These are phyloP conservation scores for Antitype chi DNA, from an alignment of 2,888 invertebrate species.

Conservation along the genomic window DNA sequence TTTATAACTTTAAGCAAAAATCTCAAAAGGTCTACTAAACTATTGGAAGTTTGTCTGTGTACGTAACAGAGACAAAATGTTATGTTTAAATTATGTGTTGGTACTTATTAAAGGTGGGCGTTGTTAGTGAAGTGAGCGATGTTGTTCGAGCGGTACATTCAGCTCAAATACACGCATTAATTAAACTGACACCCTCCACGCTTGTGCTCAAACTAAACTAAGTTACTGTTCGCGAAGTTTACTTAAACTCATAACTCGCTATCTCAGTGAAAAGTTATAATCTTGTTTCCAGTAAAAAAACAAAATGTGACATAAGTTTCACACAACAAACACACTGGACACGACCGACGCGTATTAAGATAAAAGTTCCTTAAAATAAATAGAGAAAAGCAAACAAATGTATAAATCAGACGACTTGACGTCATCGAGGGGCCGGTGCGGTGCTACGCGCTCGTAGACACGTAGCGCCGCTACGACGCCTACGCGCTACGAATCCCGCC, in stretches of 20 bases:
- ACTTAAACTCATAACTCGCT: not conserved
- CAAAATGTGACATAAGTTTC: not conserved
- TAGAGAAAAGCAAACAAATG: slow-evolving; percentile 21
- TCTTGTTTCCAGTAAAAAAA: slow-evolving; percentile 2
- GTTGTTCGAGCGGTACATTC: not conserved
- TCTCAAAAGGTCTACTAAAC: not conserved
- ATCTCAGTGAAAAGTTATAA: not conserved
- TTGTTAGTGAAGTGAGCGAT: slow-evolving; percentile 5
- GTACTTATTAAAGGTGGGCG: not conserved
- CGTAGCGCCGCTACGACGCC: slow-evolving; percentile 58
- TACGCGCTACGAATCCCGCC: slow-evolving; percentile 40
- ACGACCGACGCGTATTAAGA: not conserved
- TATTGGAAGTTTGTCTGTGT: not conserved
- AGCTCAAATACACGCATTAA: not conserved
- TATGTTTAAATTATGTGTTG: not conserved
- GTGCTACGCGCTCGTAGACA: slow-evolving; percentile 46
- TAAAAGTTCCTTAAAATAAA: slow-evolving; percentile 16
- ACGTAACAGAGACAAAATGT: not conserved
- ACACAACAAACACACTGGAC: not conserved
- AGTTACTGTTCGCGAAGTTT: not conserved
- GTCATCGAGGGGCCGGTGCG: slow-evolving; percentile 21
- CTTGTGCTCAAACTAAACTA: not conserved
- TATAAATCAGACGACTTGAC: slow-evolving; percentile 38
- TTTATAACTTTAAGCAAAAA: not conserved
- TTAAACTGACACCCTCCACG: not conserved